A percentile compares a stretch with the other conserved stretches of the same genome.
Evolutionary conservation across 1,140 invertebrate genomes (phyloP).

Genomic region (Kradibia gibbosae): DNA sequence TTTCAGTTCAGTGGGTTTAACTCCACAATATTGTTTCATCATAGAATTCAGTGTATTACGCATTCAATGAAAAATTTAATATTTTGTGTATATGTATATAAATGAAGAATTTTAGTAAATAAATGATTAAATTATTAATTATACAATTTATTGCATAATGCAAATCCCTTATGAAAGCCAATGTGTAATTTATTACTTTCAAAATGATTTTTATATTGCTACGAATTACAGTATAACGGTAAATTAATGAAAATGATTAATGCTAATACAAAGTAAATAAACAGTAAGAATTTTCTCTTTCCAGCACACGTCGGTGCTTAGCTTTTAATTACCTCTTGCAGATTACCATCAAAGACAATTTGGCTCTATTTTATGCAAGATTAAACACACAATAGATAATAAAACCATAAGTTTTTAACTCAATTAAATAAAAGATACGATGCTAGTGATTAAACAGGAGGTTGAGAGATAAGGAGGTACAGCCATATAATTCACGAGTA

Average conservation of each 20-base stretch:
- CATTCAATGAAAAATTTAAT: background rate
- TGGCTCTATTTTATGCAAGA: background rate
- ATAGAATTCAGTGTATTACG: background rate
- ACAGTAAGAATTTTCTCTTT: background rate
- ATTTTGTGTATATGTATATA: background rate
- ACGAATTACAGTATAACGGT: background rate
- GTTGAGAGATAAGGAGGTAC: constrained; percentile 3
- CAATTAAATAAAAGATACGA: background rate
- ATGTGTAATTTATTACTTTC: constrained; percentile 9
- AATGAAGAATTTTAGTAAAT: background rate
- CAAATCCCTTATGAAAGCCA: background rate
- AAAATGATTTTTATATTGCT: constrained; percentile 6
- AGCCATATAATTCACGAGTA: too few species aligned
- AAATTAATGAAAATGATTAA: background rate
- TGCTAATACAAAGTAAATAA: background rate
- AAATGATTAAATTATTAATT: background rate
- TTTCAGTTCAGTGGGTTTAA: background rate
- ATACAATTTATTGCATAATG: constrained; percentile 19
- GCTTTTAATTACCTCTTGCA: background rate
- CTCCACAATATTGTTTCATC: constrained; percentile 2
- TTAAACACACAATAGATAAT: background rate
- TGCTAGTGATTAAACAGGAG: background rate
- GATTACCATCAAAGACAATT: background rate
- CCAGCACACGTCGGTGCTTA: background rate
- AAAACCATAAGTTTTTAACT: background rate